These are phyloP conservation scores for Aptenodytes patagonicus DNA, from an alignment of 2,113 vertebrate species.

Conservation along the genomic window DNA sequence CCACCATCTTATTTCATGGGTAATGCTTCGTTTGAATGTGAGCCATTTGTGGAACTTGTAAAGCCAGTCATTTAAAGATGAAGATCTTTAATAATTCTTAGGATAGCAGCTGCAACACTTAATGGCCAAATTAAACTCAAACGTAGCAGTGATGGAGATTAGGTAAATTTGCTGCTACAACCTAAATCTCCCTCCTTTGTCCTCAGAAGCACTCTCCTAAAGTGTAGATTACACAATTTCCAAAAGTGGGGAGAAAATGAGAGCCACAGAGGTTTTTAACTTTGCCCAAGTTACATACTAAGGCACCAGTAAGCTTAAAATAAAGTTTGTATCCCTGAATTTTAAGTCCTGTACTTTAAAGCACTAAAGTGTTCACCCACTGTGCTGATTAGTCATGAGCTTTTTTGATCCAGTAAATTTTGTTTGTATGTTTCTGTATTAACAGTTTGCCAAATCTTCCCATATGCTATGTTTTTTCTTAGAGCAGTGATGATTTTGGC, in stretches of 20 bases:
- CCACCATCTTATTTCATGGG: background rate
- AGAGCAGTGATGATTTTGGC: background rate
- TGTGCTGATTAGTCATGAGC: background rate
- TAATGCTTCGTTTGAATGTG: background rate
- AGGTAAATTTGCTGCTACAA: background rate
- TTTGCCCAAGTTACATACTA: background rate
- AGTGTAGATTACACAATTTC: background rate
- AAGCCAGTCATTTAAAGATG: background rate
- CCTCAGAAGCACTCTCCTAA: background rate
- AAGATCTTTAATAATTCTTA: background rate
- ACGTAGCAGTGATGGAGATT: background rate
- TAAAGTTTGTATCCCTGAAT: background rate
- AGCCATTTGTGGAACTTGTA: background rate
- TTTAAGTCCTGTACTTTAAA: background rate
- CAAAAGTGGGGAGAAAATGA: background rate
- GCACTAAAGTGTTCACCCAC: background rate
- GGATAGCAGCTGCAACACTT: background rate
- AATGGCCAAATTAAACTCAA: background rate
- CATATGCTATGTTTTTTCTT: background rate
- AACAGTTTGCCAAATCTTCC: background rate
- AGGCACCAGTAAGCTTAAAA: background rate
- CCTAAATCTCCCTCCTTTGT: background rate
- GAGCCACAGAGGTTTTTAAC: background rate
- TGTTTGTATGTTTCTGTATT: background rate
- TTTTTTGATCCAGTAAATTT: background rate